Evolutionary conservation across 2,888 invertebrate species (phyloP).

Genomic region (Amorpha juglandis): DNA sequence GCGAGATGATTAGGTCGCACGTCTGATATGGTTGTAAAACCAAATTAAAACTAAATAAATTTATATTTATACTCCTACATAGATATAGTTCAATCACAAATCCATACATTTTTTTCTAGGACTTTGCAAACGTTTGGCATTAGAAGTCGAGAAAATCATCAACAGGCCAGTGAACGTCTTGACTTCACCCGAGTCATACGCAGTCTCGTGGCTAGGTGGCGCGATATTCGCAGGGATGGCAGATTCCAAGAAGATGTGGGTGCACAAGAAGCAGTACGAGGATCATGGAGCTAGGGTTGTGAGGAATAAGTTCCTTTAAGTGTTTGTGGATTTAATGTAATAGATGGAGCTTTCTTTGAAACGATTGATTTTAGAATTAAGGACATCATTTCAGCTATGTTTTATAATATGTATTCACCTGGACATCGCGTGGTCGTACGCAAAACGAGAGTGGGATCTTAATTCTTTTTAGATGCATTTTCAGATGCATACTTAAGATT

Average conservation of each 20-base stretch:
- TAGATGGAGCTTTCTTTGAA: neutral
- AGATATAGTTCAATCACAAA: too few relatives aligned
- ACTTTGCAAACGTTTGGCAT: conserved; percentile 51
- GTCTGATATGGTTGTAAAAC: too few relatives aligned
- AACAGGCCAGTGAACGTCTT: conserved; percentile 50
- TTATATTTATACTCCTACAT: too few relatives aligned
- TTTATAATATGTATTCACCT: too few relatives aligned
- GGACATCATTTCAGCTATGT: too few relatives aligned
- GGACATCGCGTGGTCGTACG: too few relatives aligned
- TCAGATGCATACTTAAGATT: too few relatives aligned
- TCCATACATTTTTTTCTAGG: conserved; percentile 38
- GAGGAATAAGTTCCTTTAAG: conserved; percentile 58
- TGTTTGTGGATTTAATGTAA: neutral
- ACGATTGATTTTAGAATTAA: too few relatives aligned
- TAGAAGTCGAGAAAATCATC: conserved; percentile 50
- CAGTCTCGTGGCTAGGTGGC: conserved; percentile 68
- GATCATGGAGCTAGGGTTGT: conserved; percentile 66
- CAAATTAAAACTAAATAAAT: too few relatives aligned
- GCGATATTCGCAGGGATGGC: conserved; percentile 65
- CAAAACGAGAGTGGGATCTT: too few relatives aligned
- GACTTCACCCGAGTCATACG: conserved; percentile 56
- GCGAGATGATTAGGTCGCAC: too few relatives aligned
- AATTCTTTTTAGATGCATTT: too few relatives aligned
- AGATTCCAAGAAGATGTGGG: conserved; percentile 57
- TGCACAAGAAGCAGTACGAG: conserved; percentile 64